Conservation (phyloP, 1,140 invertebrate genomes). For the Caenorhabditis inopinata region DNA sequence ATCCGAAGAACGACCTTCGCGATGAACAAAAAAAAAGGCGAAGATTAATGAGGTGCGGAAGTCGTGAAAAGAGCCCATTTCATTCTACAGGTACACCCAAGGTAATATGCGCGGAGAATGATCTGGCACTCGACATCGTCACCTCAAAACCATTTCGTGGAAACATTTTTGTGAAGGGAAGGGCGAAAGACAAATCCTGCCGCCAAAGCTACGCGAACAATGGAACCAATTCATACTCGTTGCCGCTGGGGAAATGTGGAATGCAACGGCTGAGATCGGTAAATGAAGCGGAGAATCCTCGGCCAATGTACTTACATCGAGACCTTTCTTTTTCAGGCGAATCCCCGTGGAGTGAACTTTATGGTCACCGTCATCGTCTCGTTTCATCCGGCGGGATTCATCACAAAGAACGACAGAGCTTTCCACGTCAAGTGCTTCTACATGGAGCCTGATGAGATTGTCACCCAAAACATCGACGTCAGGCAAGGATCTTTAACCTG, state of each 20-base stretch:
- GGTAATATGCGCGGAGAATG: constrained; percentile 62
- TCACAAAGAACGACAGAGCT: constrained; percentile 64
- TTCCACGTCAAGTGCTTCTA: constrained; percentile 63
- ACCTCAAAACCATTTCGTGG: constrained; percentile 62
- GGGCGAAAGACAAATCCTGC: constrained; percentile 61
- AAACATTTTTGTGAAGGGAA: constrained; percentile 58
- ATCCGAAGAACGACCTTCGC: too few relatives aligned
- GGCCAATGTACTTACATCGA: not conserved
- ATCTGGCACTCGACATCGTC: constrained; percentile 59
- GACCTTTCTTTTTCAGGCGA: constrained; percentile 48
- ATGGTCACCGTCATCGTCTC: constrained; percentile 62
- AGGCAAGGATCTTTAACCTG: too few relatives aligned
- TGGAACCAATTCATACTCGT: constrained; percentile 56
- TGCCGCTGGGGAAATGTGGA: constrained; percentile 60
- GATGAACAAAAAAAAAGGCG: too few relatives aligned
- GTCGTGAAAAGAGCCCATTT: too few relatives aligned
- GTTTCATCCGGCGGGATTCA: constrained; percentile 63
- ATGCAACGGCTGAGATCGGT: constrained; percentile 64
- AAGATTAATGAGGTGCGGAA: too few relatives aligned
- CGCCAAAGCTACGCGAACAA: constrained; percentile 61
- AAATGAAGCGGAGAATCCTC: not conserved
- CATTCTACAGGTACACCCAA: constrained; percentile 59
- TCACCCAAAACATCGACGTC: constrained; percentile 60
- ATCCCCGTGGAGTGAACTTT: constrained; percentile 62
- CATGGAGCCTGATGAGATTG: constrained; percentile 64